These are phyloP conservation scores for Zaprionus africanus DNA, from an alignment of 1,140 invertebrate species.

Conservation along the genomic window DNA sequence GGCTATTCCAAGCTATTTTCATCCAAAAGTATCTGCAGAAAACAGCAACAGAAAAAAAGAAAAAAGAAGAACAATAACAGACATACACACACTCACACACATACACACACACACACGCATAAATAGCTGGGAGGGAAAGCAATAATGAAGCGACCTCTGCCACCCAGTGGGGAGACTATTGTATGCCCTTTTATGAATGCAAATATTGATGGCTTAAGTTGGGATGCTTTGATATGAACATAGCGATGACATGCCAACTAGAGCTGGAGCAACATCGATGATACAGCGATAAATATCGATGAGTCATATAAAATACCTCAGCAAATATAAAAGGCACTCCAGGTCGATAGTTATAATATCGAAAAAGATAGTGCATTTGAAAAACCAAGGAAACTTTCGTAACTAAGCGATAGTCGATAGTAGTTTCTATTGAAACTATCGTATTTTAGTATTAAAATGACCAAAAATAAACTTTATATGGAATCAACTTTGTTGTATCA, in stretches of 20 bases:
- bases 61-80: conserved; percentile 34
- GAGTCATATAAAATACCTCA: too few relatives aligned
- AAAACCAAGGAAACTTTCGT: too few relatives aligned
- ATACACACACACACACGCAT: neutral
- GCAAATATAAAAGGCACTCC: too few relatives aligned
- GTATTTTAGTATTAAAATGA: neutral
- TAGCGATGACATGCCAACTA: neutral
- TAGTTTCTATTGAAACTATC: neutral
- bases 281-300: too few relatives aligned
- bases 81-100: conserved; percentile 12
- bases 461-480: neutral
- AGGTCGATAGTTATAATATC: too few relatives aligned
- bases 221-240: neutral
- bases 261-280: too few relatives aligned
- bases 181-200: neutral
- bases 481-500: too few relatives aligned
- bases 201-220: neutral
- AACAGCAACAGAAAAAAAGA: conserved; percentile 27
- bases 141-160: conserved; percentile 30
- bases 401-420: neutral
- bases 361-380: neutral
- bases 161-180: neutral
- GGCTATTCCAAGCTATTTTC: conserved; percentile 72
- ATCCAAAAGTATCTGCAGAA: conserved; percentile 72
- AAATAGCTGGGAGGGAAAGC: conserved; percentile 20